Base-by-base conservation (phyloP, 2,113 vertebrate genomes). In the Microcebus jonahi region DNA sequence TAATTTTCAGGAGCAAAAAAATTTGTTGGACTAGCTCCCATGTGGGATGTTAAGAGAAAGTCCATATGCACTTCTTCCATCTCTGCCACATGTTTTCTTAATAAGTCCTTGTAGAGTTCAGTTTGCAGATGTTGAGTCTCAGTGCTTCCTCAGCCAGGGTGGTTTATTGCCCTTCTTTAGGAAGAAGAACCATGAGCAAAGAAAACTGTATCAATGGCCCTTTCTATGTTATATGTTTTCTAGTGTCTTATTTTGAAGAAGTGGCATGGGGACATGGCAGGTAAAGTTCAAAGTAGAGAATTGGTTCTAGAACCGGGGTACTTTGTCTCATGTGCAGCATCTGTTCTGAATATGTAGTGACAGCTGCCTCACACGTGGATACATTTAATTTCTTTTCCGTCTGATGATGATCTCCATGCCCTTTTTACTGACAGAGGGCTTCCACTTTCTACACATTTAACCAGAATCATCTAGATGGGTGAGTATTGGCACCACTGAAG, bases 191-290 rank as follows among this genome's bases (percentile, higher is more conserved):
- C 17, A 4, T 34, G 59, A 77, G 29, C 76, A 84, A 70, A 75
- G 65, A 67, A 77, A 93, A 77, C 21, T 13, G 0, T 42, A 15
- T 53, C 77, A 23, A 1, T 83, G 31, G 27, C n/a, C 45, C 39
- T 63, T 67, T 25, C 34, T 79, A 4, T 75, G 95, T 50, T 80
- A 11, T 50, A 0, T 96, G 45, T 86, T 92, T 92, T 90, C 42
- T 31, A 31, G 50, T 57, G 39, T 94, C 45, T 91, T 80, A 50
- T 93, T 79, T 95, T 89, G 89, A 89, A 80, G 71, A 81, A 86
- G 61, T 39, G 5, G 57, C 85, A 42, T 75, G 59, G 39, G 82
- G 36, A 96, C 90, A 29, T 68, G 67, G 17, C 71, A 68, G 76
- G 20, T 68, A 34, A 39, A 55, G 50, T 70, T 94, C 59, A 27